Evolutionary conservation across 2,113 vertebrate genomes (phyloP).

Genomic region (Camelus bactrianus): DNA sequence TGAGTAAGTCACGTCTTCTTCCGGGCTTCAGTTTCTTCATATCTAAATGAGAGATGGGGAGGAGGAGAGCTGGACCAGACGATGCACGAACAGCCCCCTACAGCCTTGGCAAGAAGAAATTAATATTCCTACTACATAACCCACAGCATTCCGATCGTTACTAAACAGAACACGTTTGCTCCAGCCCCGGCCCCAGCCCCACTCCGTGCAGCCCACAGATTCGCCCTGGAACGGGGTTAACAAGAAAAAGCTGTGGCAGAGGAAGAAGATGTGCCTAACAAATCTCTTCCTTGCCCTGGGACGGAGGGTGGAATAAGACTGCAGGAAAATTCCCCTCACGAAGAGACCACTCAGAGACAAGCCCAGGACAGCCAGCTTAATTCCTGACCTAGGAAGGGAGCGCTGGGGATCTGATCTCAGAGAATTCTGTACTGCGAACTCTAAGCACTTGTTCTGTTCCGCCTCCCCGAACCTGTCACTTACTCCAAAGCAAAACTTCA

Average conservation of each 20-base stretch:
- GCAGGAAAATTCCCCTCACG: background rate
- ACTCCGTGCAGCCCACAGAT: background rate
- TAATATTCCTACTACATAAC: background rate
- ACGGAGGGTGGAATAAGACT: fast-evolving
- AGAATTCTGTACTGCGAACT: background rate
- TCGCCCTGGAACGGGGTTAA: background rate
- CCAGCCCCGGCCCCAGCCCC: background rate
- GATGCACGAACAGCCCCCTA: background rate
- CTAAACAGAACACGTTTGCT: background rate
- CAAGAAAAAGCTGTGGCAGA: fast-evolving
- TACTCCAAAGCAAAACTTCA: conserved; percentile 17
- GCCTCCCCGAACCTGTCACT: conserved; percentile 63
- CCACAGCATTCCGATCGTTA: background rate
- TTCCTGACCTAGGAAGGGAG: background rate
- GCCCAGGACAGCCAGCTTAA: background rate
- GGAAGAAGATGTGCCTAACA: background rate
- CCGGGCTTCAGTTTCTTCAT: background rate
- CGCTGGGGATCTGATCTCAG: background rate
- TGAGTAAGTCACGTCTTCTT: background rate
- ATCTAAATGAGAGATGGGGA: background rate
- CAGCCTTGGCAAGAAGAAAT: background rate
- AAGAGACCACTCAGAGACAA: background rate
- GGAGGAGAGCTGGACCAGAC: background rate
- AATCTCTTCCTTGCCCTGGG: background rate
- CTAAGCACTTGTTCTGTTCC: background rate